Base-by-base conservation (phyloP, 2,113 vertebrate species). In the Acrocephalus kingi region DNA sequence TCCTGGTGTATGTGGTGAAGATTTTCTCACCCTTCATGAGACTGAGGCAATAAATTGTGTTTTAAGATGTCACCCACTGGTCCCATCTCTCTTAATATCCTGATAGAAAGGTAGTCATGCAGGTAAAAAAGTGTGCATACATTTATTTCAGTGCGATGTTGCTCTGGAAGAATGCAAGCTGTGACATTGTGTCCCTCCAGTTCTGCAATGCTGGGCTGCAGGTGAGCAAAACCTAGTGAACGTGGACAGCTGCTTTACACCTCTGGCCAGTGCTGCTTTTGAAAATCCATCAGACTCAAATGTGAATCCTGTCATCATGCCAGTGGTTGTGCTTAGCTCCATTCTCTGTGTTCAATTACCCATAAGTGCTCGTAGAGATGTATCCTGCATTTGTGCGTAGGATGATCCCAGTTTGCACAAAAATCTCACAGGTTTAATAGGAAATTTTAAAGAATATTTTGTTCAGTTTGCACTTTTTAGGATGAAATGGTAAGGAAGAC, bases 341-440 rank as follows among this genome's bases (percentile, higher is more conserved):
- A 0, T 24, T 64, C 37, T 71, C n/a, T 68, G 27, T 9, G 15
- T 45, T 46, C 28, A 35, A 0, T n/a, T 39, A 27, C n/a, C 68
- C 30, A 23, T 6, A 79, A 62, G 22, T 21, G 18, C 48, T 48
- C 25, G 23, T 3, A 22, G 30, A 35, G 52, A 25, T 55, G 54
- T 46, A 51, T 37, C 14, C 86, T 59, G 6, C 2, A 7, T 17
- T 18, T 25, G 17, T 58, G 59, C 2, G 0, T 13, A 5, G 14
- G 17, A 22, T 33, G 59, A 48, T 52, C 37, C 20, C 59, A 30
- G 45, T 35, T 51, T 28, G 20, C 55, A 74, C n/a, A 73, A 28
- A 45, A 48, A 45, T 24, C 23, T 51, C 48, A 19, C 4, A 7
- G 28, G 6, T 62, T 63, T 74, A 74, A 58, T 13, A 46, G 12